Evolutionary conservation across 2,888 invertebrate genomes (phyloP).

Genomic region (Drosophila maculinotata): DNA sequence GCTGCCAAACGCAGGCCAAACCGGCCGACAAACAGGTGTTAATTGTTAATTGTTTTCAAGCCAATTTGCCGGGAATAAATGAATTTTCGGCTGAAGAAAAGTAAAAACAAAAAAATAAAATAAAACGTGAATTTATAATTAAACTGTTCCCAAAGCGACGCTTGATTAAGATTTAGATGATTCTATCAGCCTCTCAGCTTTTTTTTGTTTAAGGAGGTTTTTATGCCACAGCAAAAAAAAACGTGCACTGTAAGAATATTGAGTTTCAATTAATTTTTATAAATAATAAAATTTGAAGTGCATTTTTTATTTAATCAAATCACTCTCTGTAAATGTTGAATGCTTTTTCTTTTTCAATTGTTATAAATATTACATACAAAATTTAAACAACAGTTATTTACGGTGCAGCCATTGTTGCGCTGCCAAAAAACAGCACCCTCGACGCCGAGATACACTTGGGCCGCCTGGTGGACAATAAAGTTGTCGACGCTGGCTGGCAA

Average conservation of each 20-base stretch:
- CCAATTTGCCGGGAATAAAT: slow-evolving; percentile 76
- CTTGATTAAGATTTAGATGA: slow-evolving; percentile 47
- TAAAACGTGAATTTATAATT: slow-evolving; percentile 69
- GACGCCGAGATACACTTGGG: slow-evolving; percentile 22
- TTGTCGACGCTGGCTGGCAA: slow-evolving; percentile 28
- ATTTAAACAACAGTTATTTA: no score
- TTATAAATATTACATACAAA: no score
- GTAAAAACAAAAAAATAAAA: slow-evolving; percentile 13
- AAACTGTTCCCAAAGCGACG: slow-evolving; percentile 64
- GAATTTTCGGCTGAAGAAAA: slow-evolving; percentile 41
- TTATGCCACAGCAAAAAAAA: slow-evolving; percentile 1
- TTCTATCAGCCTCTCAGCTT: not conserved
- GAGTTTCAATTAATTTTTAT: no score
- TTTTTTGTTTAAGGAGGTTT: slow-evolving; percentile 9
- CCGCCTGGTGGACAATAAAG: slow-evolving; percentile 56
- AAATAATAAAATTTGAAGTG: no score
- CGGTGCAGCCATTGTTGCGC: not conserved
- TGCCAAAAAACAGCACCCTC: not conserved
- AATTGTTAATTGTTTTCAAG: slow-evolving; percentile 80
- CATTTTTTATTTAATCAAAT: no score
- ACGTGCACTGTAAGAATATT: not conserved
- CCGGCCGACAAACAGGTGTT: slow-evolving; percentile 72
- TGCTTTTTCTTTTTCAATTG: no score
- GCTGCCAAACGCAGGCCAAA: slow-evolving; percentile 66
- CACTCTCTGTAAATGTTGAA: no score